Evolutionary conservation across 2,888 invertebrate genomes (phyloP).

Genomic region (Parnassius apollo): DNA sequence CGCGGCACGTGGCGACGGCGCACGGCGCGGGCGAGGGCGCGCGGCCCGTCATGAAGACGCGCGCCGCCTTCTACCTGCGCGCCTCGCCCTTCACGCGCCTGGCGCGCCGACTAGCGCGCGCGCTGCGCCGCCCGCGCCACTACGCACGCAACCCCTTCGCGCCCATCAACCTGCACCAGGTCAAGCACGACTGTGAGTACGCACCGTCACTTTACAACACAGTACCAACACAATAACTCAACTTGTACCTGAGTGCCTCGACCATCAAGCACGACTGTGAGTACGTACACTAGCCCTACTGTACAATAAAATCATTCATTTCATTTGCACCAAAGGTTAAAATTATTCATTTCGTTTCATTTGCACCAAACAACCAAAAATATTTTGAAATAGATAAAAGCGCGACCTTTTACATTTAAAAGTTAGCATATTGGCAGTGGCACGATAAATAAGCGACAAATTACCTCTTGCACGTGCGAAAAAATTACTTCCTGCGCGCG

Average conservation of each 20-base stretch:
- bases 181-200: constrained; percentile 92
- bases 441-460: no score
- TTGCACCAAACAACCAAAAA: no score
- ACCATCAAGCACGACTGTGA: constrained; percentile 54
- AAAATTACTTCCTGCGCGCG: no score
- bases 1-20: constrained; percentile 95
- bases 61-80: constrained; percentile 97
- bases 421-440: no score
- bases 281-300: no score
- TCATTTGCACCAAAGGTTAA: no score
- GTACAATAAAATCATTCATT: no score
- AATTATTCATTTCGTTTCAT: no score
- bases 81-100: constrained; percentile 95
- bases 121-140: constrained; percentile 90
- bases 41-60: constrained; percentile 97
- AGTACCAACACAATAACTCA: neutral
- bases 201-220: neutral
- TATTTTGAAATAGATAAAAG: no score
- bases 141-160: constrained; percentile 93
- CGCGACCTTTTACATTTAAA: no score
- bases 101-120: constrained; percentile 92
- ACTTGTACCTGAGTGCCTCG: constrained; percentile 95
- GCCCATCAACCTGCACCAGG: constrained; percentile 87
- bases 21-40: constrained; percentile 88
- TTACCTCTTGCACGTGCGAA: no score